Evolutionary conservation across 2,888 invertebrate genomes (phyloP), one percentile per base, ranked within the genome.

Genomic region (Heliconius erato): DNA sequence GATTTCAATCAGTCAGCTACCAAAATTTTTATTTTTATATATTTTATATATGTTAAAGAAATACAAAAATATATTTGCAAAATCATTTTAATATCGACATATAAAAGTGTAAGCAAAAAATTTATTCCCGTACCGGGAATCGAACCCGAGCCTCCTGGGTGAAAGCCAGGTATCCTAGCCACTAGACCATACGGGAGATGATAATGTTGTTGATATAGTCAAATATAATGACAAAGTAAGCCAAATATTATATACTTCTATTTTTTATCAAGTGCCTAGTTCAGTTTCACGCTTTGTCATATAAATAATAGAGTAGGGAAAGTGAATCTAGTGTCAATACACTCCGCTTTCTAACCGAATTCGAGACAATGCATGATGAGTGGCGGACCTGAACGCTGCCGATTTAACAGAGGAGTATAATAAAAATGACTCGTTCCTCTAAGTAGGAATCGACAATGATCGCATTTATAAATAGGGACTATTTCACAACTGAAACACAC

Each of bases 111-210:
- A 7, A 67, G 26, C 3, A 26, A 44, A 26, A 72, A 26, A 14
- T 9, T 9, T 7, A 44, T 96, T 97, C 96, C 97, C 96, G 96
- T 97, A 97, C 97, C 97, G 97, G 97, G 97, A 97, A 97, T 97
- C 97, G 97, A 97, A 97, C 97, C 97, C 97, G 97, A 97, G 97
- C 97, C 97, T 97, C 97, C 97, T 97, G 97, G 97, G 97, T 97
- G 97, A 97, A 96, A 97, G 97, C 97, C 97, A 97, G 97, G 97
- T 97, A 97, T 97, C 97, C 97, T 97, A 97, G 97, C 97, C 97
- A 97, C 97, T 97, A 97, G 97, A 97, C 96, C 96, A 96, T 96
- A 96, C 96, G 96, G 96, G 96, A 96, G 54, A 68, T 80, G 35
- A 26, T 16, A 4, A 3, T 3, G 2, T 0, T 1, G 2, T 0